These are phyloP conservation scores for Drosophila orosa DNA, from an alignment of 1,140 invertebrate species.

Conservation along the genomic window DNA sequence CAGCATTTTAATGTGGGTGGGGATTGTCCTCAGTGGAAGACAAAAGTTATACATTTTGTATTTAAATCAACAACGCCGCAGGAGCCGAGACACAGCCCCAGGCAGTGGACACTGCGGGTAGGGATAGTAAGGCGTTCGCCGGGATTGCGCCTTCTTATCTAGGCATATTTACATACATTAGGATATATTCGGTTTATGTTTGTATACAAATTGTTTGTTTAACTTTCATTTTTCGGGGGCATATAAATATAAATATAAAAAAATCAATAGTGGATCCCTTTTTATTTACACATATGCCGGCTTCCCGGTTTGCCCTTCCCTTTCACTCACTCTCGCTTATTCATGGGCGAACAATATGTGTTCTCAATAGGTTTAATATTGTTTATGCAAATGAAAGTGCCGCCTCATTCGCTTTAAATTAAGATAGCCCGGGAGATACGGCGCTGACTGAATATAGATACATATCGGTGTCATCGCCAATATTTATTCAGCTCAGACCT, in stretches of 20 bases:
- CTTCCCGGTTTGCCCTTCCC: slow-evolving; percentile 17
- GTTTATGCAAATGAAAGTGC: slow-evolving; percentile 69
- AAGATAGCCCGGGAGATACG: slow-evolving; percentile 6
- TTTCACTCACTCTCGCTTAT: slow-evolving; percentile 17
- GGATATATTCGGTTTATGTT: slow-evolving; percentile 30
- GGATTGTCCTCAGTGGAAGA: slow-evolving; percentile 8
- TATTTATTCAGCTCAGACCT: slow-evolving; percentile 27
- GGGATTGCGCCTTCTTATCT: slow-evolving; percentile 31
- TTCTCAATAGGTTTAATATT: slow-evolving; percentile 53
- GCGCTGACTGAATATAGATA: slow-evolving; percentile 15
- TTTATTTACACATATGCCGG: slow-evolving; percentile 49
- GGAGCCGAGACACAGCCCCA: slow-evolving; percentile 11
- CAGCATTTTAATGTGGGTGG: neutral
- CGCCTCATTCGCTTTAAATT: slow-evolving; percentile 29
- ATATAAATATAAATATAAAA: neutral
- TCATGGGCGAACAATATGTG: slow-evolving; percentile 41
- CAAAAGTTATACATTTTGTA: slow-evolving; percentile 46
- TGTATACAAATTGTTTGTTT: slow-evolving; percentile 53
- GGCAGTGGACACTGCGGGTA: slow-evolving; percentile 30
- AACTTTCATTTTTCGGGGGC: slow-evolving; percentile 23
- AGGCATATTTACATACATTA: slow-evolving; percentile 44
- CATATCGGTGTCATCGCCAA: slow-evolving; percentile 11
- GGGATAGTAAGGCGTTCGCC: slow-evolving; percentile 4
- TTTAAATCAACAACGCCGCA: slow-evolving; percentile 40
- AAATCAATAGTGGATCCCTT: slow-evolving; percentile 58